Evolutionary conservation across 1,140 invertebrate genomes (phyloP).

Genomic region (Diorhabda sublineata): DNA sequence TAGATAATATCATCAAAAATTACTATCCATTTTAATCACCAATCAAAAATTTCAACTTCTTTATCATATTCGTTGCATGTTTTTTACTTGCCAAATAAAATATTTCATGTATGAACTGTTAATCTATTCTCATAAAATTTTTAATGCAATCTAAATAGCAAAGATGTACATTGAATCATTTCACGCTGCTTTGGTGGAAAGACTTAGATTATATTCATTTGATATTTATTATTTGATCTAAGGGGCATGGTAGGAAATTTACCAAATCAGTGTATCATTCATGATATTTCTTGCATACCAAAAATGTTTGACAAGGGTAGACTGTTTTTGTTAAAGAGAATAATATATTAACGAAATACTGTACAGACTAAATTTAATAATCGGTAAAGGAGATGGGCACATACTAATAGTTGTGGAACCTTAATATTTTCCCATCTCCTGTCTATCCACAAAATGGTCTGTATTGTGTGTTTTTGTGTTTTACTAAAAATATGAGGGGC

Average conservation of each 20-base stretch:
- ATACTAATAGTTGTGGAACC: background rate
- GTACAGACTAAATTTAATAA: background rate
- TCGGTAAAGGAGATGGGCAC: background rate
- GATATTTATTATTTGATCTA: no score
- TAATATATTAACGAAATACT: background rate
- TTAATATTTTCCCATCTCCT: constrained; percentile 1
- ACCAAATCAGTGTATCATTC: no score
- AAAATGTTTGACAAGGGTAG: constrained; percentile 7
- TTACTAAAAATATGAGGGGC: constrained; percentile 31
- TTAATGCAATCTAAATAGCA: no score
- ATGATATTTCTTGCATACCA: background rate
- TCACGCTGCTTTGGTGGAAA: no score
- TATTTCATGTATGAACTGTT: background rate
- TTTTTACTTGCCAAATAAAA: background rate
- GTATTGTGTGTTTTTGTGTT: constrained; percentile 25
- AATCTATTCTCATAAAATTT: no score
- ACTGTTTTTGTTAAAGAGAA: background rate
- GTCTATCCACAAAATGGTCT: background rate
- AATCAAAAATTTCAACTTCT: no score
- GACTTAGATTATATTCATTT: no score
- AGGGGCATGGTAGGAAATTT: no score
- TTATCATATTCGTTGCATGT: background rate
- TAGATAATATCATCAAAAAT: no score
- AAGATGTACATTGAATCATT: no score
- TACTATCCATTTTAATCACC: no score